Conservation (phyloP, 2,797 vertebrate species). For the Eospalax fontanierii region DNA sequence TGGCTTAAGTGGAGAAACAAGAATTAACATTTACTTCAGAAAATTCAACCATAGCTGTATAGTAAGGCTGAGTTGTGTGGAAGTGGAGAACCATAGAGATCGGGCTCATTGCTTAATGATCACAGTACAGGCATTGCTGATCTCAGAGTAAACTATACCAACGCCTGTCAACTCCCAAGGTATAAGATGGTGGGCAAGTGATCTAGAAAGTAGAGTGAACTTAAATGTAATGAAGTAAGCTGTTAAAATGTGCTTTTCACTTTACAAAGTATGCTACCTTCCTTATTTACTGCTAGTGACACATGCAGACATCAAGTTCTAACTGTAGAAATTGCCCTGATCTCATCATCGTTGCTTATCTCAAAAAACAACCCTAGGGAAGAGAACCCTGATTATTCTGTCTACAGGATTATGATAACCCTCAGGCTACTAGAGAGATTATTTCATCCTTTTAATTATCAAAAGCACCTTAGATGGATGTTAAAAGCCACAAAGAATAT, state of each 20-base stretch:
- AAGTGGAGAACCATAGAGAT: neutral
- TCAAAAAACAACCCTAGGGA: neutral
- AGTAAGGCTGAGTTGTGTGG: neutral
- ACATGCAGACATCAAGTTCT: neutral
- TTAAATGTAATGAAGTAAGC: constrained; percentile 1
- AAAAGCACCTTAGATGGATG: neutral
- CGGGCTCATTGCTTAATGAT: neutral
- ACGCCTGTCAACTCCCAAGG: neutral
- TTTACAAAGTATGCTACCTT: constrained; percentile 11
- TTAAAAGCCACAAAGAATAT: neutral
- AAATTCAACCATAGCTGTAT: neutral
- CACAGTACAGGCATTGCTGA: neutral
- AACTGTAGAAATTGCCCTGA: neutral
- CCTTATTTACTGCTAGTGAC: constrained; percentile 4
- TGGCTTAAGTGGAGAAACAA: constrained; percentile 13
- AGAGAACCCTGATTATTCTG: neutral
- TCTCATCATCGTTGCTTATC: neutral
- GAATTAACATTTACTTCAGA: neutral
- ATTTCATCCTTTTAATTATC: constrained; percentile 18
- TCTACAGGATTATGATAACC: neutral
- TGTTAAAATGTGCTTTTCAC: constrained; percentile 32
- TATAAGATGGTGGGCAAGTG: neutral
- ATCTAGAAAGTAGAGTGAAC: neutral
- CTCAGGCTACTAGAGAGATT: neutral
- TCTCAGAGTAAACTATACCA: neutral